Evolutionary conservation across 2,888 invertebrate species (phyloP), one percentile per base, ranked within the genome.

Genomic region (Eilema depressum): DNA sequence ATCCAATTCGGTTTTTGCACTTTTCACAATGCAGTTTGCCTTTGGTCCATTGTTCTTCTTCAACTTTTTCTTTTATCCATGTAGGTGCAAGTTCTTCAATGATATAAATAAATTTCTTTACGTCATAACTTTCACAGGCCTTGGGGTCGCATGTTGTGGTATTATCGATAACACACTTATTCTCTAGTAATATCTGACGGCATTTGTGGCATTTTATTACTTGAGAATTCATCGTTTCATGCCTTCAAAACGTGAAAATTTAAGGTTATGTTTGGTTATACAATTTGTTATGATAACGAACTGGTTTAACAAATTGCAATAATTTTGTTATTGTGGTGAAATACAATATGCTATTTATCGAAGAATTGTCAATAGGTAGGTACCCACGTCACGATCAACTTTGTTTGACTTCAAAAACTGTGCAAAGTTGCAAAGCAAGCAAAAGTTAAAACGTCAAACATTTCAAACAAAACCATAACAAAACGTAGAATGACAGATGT

Each of bases 11-110:
- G 56, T 93, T 93, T 61, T 95, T 91, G 88, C 97, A 97, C 74
- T 95, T 91, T 71, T 92, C 94, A 89, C 97, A 97, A 74, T 96
- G 94, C 41, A 97, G 85, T 91, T 96, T 96, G n/a, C 97, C 97
- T 87, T 96, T 97, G 0, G 96, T 96, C 97, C 97, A 97, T 66
- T 96, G 90, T 76, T 96, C 96, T 70, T 92, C 89, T 84, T 96
- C 96, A 59, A 97, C 87, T 84, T 90, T 93, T 37, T 79, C 69
- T 73, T 86, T 92, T 69, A 97, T 95, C 97, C 97, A 97, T 23
- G 85, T 77, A 0, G 97, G 96, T 65, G 96, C 83, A 72, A 86
- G 87, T n/a, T 96, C 96, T 86, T 97, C 97, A 70, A 89, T 87
- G 60, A 97, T 80, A 81, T 95, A 96, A 74, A 96, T 85, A 74